Evolutionary conservation across 2,888 invertebrate genomes (phyloP).

Genomic region (Synergus umbraculus): DNA sequence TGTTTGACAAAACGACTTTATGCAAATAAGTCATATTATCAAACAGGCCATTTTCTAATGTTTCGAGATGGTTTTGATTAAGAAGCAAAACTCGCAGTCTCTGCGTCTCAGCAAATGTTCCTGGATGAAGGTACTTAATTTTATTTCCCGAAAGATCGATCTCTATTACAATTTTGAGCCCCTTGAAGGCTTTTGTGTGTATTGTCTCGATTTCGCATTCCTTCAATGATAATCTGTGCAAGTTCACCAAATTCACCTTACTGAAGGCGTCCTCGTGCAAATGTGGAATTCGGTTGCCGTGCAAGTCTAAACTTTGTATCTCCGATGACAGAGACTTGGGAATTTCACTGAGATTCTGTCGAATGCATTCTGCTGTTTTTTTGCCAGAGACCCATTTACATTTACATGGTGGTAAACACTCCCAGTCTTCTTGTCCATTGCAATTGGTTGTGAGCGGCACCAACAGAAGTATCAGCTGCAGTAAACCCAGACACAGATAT

Average conservation of each 20-base stretch:
- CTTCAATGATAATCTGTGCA: slow-evolving; percentile 88
- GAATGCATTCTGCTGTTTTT: slow-evolving; percentile 89
- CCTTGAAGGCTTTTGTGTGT: slow-evolving; percentile 87
- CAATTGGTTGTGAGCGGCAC: slow-evolving; percentile 71
- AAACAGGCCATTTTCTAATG: slow-evolving; percentile 87
- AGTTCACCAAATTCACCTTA: slow-evolving; percentile 84
- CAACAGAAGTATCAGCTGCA: slow-evolving; percentile 60
- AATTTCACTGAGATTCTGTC: slow-evolving; percentile 83
- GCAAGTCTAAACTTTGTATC: slow-evolving; percentile 82
- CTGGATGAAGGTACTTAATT: slow-evolving; percentile 82
- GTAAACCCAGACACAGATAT: slow-evolving; percentile 6
- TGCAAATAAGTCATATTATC: slow-evolving; percentile 86
- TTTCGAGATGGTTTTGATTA: slow-evolving; percentile 86
- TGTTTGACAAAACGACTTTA: slow-evolving; percentile 87
- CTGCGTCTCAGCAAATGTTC: slow-evolving; percentile 85
- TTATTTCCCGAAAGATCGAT: slow-evolving; percentile 89
- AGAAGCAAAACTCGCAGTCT: slow-evolving; percentile 86
- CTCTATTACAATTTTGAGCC: slow-evolving; percentile 88
- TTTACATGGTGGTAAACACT: slow-evolving; percentile 84
- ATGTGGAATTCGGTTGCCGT: slow-evolving; percentile 83
- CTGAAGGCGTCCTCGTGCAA: slow-evolving; percentile 84
- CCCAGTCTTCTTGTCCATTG: slow-evolving; percentile 78
- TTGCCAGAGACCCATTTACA: slow-evolving; percentile 93
- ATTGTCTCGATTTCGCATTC: slow-evolving; percentile 87
- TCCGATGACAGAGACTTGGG: slow-evolving; percentile 86